These are phyloP conservation scores for Agriotes lineatus DNA, from an alignment of 2,888 invertebrate species.

Conservation along the genomic window DNA sequence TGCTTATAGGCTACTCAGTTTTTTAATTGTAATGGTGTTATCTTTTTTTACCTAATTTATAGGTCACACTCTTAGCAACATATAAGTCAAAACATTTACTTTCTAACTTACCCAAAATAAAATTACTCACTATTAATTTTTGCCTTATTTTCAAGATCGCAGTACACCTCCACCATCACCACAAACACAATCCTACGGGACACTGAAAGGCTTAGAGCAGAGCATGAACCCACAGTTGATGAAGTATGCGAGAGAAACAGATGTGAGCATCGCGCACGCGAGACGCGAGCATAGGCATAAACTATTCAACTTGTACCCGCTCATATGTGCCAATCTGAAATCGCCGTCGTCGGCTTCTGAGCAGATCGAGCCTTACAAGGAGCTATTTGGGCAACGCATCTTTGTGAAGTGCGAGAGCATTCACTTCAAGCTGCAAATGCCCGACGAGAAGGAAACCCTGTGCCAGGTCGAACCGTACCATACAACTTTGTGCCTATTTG, in stretches of 20 bases:
- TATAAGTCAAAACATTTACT: too few species aligned
- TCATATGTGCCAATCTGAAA: slow-evolving; percentile 67
- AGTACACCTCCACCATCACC: slow-evolving; percentile 73
- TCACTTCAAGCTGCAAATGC: slow-evolving; percentile 86
- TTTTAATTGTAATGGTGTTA: too few species aligned
- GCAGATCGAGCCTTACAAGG: slow-evolving; percentile 80
- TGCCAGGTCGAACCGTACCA: slow-evolving; percentile 90
- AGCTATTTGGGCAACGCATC: slow-evolving; percentile 89
- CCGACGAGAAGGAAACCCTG: slow-evolving; percentile 80
- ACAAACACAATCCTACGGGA: slow-evolving; percentile 77
- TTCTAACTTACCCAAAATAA: too few species aligned
- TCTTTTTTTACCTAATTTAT: too few species aligned
- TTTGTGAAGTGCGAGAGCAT: slow-evolving; percentile 86
- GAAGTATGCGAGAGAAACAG: slow-evolving; percentile 92
- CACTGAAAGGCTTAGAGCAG: slow-evolving; percentile 88
- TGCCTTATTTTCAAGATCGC: slow-evolving; percentile 61
- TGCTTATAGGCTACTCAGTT: too few species aligned
- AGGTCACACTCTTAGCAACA: too few species aligned
- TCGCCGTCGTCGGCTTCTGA: slow-evolving; percentile 52
- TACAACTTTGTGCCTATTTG: slow-evolving; percentile 89
- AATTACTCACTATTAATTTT: too few species aligned
- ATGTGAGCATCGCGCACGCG: slow-evolving; percentile 84
- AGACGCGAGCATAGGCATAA: slow-evolving; percentile 84
- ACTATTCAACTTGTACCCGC: slow-evolving; percentile 80
- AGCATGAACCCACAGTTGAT: slow-evolving; percentile 93